Evolutionary conservation across 2,888 invertebrate genomes (phyloP).

Genomic region (Metopia argyrocephala): DNA sequence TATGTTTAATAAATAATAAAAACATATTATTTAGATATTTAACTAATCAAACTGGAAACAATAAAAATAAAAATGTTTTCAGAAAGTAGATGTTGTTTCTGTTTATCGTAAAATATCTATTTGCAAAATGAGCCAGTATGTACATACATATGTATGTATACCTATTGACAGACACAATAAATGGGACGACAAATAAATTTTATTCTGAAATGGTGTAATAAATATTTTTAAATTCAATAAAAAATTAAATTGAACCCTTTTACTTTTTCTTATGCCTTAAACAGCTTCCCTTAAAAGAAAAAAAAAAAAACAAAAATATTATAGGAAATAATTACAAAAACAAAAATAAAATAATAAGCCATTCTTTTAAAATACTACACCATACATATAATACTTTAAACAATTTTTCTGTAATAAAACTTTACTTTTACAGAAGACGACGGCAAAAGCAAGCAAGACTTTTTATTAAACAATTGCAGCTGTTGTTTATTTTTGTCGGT

Average conservation of each 20-base stretch:
- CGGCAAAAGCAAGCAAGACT: neutral
- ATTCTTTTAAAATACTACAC: constrained; percentile 9
- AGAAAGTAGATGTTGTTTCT: no score
- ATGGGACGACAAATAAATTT: no score
- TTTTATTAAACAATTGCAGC: constrained; percentile 51
- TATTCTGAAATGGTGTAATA: constrained; percentile 41
- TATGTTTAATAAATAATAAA: no score
- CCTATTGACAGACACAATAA: no score
- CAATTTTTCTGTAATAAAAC: constrained; percentile 46
- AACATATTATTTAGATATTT: no score
- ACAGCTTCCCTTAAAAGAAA: constrained; percentile 58
- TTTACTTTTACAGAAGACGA: constrained; percentile 47
- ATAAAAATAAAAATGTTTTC: no score
- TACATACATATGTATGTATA: no score
- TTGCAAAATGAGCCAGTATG: no score
- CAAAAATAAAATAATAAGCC: neutral
- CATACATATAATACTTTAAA: constrained; percentile 20
- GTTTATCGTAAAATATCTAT: no score
- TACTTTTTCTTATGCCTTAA: constrained; percentile 38
- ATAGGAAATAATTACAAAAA: neutral
- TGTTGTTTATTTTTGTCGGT: constrained; percentile 57
- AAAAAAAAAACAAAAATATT: neutral
- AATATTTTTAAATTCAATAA: neutral
- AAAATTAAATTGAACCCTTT: constrained; percentile 38
- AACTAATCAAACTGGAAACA: no score